Percentiles rank a stretch among this genome's conserved stretches.
phyloP scores from a whole-genome alignment of 2,888 invertebrate genomes.

The Drosophila sordidapex region DNA sequence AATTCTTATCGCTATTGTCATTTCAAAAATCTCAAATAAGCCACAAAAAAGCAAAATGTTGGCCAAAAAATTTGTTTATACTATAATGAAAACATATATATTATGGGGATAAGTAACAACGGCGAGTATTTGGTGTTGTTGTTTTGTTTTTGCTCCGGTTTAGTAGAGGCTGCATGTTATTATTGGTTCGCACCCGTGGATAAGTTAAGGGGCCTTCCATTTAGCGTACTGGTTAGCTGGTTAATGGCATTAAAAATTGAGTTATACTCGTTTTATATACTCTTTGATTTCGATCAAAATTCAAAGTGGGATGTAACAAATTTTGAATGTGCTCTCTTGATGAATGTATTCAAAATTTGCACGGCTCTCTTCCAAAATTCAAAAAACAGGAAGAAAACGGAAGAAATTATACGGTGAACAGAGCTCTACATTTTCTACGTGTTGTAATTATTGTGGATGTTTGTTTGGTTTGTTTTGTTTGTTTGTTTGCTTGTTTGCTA shows the following conservation, averaged over 20 bases:
- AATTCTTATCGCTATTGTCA: constrained; percentile 19
- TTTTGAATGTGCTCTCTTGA: constrained; percentile 60
- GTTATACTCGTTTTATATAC: constrained; percentile 43
- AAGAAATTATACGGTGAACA: constrained; percentile 21
- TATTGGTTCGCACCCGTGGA: constrained; percentile 8
- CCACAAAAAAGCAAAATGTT: constrained; percentile 73
- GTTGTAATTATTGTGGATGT: constrained; percentile 2
- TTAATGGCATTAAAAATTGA: constrained; percentile 31
- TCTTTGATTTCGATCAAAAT: constrained; percentile 38
- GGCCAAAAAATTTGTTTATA: constrained; percentile 10
- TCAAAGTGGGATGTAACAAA: constrained; percentile 42
- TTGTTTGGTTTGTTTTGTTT: constrained; percentile 21
- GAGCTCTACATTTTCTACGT: constrained; percentile 21
- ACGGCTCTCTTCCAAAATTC: constrained; percentile 52
- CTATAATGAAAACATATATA: background rate
- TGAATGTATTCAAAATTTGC: constrained; percentile 53
- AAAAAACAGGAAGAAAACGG: constrained; percentile 23
- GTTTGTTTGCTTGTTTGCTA: constrained; percentile 5
- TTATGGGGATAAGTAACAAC: constrained; percentile 15
- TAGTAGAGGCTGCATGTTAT: constrained; percentile 59
- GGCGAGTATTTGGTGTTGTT: constrained; percentile 24
- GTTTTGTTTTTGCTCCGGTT: constrained; percentile 17
- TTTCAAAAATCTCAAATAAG: constrained; percentile 46
- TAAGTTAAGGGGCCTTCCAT: constrained; percentile 1
- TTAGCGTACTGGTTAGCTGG: constrained; percentile 23